Evolutionary conservation across 2,888 invertebrate species (phyloP).

Genomic region (Lepidocyrtoides sp.): DNA sequence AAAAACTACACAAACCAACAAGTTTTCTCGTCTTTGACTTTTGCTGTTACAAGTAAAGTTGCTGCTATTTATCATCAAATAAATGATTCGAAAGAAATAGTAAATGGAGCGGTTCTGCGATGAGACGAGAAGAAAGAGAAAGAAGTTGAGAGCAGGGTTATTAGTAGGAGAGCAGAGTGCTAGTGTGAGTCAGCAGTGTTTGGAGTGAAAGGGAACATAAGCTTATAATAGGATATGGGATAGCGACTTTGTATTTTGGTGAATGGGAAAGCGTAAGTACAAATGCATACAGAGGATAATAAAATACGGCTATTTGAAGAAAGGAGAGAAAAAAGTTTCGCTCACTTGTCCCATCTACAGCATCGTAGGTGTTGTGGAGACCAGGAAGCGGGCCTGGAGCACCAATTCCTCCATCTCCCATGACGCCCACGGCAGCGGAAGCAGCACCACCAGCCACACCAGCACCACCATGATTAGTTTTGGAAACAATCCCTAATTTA

Average conservation of each 20-base stretch:
- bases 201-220: background rate
- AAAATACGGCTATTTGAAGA: constrained; percentile 7
- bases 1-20: constrained; percentile 55
- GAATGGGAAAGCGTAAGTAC: background rate
- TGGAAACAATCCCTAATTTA: constrained; percentile 82
- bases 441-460: constrained; percentile 68
- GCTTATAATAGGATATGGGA: background rate
- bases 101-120: constrained; percentile 37
- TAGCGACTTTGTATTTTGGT: background rate
- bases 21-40: background rate
- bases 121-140: constrained; percentile 8
- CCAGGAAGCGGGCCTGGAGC: constrained; percentile 67
- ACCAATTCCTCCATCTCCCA: constrained; percentile 73
- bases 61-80: constrained; percentile 16
- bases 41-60: background rate
- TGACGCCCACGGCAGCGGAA: constrained; percentile 69
- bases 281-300: constrained; percentile 4
- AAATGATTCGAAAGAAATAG: constrained; percentile 61
- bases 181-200: background rate
- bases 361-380: constrained; percentile 80
- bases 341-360: constrained; percentile 81
- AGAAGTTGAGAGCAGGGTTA: background rate
- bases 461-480: constrained; percentile 76
- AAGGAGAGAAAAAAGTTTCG: constrained; percentile 65
- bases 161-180: background rate